Base-by-base conservation (phyloP, 2,888 invertebrate species). In the Gandaritis pyraliata region DNA sequence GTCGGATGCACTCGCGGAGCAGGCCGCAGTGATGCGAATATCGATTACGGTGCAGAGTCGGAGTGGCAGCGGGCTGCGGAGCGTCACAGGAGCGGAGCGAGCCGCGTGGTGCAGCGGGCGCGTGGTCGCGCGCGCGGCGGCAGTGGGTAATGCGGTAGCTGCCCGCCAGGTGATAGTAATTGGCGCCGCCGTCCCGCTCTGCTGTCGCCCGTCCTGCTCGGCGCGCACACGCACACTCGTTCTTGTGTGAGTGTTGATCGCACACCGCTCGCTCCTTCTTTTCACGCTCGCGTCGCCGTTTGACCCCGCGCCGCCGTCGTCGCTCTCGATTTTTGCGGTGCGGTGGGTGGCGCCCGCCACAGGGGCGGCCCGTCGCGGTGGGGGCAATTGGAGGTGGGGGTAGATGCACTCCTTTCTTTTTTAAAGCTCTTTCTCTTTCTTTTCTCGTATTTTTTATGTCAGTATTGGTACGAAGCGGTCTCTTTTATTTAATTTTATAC, bases 121-220 rank as follows among this genome's bases (percentile, higher is more conserved):
- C 93, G 93, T 92, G 90, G 92, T 92, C 92, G 93, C 92, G 92
- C 93, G 92, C 92, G 90, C 90, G 91, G 90, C 91, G 90, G 88
- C 89, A 88, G 90, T 88, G 92, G 92, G 90, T 92, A 93, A 93
- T 93, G 93, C 93, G 94, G 94, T 94, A 94, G 94, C 93, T 91
- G 93, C 88, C 88, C 90, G 92, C 92, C 92, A 91, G 90, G 92
- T 93, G 93, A 93, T 92, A 93, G 93, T 93, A 93, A 93, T 93
- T 93, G 93, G 92, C 92, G 89, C 88, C 87, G 90, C 92, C 87
- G 93, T 94, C 94, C 89, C 81, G 80, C 83, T 86, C 83, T 86
- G 78, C 81, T 87, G 77, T 85, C 85, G 83, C 76, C 88, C 92
- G 92, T 93, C 94, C 93, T 84, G 81, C 83, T 90, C 90, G 80